A percentile compares a stretch with the other conserved stretches of the same genome.
Evolutionary conservation across 2,113 vertebrate genomes (phyloP).

Genomic region (Rhinichthys klamathensis): DNA sequence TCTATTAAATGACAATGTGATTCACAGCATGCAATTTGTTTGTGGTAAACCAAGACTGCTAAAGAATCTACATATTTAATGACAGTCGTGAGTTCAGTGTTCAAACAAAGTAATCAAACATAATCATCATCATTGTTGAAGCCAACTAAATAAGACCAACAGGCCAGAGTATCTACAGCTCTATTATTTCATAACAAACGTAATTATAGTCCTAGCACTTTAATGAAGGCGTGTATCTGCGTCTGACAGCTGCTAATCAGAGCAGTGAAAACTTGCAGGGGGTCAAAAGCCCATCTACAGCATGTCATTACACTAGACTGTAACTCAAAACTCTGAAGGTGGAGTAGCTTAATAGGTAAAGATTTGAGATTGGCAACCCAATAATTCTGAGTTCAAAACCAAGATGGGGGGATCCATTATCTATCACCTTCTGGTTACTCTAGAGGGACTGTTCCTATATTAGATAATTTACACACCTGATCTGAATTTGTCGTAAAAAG

Average conservation of each 20-base stretch:
- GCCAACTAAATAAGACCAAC: conserved; percentile 61
- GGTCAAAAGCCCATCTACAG: conserved; percentile 12
- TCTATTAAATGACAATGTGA: background rate
- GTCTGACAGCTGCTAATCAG: conserved; percentile 54
- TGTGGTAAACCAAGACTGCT: background rate
- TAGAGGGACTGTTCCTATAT: background rate
- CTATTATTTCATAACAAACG: conserved; percentile 59
- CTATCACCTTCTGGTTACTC: background rate
- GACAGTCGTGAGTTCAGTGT: conserved; percentile 29
- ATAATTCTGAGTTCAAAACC: background rate
- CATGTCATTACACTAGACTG: background rate
- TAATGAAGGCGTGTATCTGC: conserved; percentile 60
- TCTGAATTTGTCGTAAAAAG: background rate
- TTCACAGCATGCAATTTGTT: conserved; percentile 25
- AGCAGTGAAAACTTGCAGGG: conserved; percentile 62
- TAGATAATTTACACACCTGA: background rate
- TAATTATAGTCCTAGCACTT: conserved; percentile 56
- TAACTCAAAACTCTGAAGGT: background rate
- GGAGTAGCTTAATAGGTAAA: background rate
- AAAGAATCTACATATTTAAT: conserved; percentile 34
- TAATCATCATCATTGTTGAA: conserved; percentile 45
- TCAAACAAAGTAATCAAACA: conserved; percentile 57
- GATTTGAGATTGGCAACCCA: background rate
- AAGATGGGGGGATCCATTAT: background rate
- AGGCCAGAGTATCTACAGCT: conserved; percentile 43